Conservation (phyloP, 2,113 vertebrate species). For the Gallinago jamesoni region DNA sequence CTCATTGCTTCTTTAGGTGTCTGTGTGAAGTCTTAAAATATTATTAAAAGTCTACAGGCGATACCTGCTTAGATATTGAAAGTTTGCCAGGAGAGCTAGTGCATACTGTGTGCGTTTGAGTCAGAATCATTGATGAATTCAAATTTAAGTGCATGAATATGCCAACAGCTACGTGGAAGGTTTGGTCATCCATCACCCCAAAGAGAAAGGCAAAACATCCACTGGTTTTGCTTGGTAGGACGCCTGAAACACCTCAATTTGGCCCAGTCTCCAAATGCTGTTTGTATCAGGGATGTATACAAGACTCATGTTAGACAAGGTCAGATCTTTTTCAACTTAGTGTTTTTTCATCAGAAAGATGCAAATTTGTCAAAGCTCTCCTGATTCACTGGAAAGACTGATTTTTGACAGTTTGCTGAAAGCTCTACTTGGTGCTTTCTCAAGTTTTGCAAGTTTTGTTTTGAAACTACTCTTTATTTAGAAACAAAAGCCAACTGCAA, state of each 20-base stretch:
- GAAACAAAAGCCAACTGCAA: background rate
- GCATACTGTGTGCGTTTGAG: background rate
- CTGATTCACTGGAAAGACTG: background rate
- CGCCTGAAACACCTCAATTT: background rate
- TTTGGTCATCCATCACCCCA: background rate
- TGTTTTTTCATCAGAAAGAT: background rate
- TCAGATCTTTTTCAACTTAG: background rate
- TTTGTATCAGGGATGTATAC: background rate
- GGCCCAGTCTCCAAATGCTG: background rate
- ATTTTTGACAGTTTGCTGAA: background rate
- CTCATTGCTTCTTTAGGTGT: background rate
- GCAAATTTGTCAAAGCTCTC: background rate
- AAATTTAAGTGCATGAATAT: background rate
- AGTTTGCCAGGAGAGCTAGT: background rate
- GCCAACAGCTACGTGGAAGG: background rate
- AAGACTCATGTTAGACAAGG: background rate
- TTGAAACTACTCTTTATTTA: background rate
- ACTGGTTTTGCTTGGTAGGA: background rate
- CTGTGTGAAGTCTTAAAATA: background rate
- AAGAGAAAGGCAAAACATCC: background rate
- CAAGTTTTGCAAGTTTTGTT: background rate
- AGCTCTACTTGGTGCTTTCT: background rate
- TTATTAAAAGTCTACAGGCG: background rate
- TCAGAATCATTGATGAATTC: background rate
- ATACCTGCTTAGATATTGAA: background rate